phyloP scores from a whole-genome alignment of 37 sponge, comb jelly and placozoan genomes.

The Halisarca cf. caerulea region DNA sequence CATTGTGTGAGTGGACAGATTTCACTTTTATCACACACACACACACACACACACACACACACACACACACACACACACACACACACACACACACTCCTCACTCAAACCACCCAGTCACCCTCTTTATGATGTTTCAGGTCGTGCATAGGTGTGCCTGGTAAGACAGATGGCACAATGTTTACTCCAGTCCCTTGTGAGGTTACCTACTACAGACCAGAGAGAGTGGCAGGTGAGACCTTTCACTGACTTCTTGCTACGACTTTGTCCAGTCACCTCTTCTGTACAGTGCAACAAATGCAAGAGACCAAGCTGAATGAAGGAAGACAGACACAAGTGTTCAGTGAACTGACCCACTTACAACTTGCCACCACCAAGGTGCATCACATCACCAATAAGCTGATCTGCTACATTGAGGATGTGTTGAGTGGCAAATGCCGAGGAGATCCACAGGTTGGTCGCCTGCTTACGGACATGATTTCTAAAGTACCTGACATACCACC shows the following conservation, averaged over 20 bases:
- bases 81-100: too few relatives aligned
- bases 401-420: conserved; percentile 67
- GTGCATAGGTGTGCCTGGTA: conserved; percentile 77
- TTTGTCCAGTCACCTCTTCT: background rate
- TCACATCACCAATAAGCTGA: conserved; percentile 31
- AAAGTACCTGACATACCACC: conserved; percentile 67
- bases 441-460: conserved; percentile 63
- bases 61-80: background rate
- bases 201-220: conserved; percentile 79
- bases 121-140: conserved; percentile 36
- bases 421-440: conserved; percentile 51
- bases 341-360: background rate
- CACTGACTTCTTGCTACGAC: background rate
- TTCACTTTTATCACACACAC: too few relatives aligned
- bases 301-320: background rate
- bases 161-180: conserved; percentile 61
- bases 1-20: too few relatives aligned
- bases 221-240: conserved; percentile 49
- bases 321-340: background rate
- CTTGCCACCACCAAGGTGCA: conserved; percentile 38
- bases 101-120: too few relatives aligned
- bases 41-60: too few relatives aligned
- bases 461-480: conserved; percentile 70
- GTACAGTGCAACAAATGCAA: conserved; percentile 21
- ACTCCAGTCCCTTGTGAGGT: conserved; percentile 57